phyloP scores from a whole-genome alignment of 2,888 invertebrate species.

The Chrysolina americana region DNA sequence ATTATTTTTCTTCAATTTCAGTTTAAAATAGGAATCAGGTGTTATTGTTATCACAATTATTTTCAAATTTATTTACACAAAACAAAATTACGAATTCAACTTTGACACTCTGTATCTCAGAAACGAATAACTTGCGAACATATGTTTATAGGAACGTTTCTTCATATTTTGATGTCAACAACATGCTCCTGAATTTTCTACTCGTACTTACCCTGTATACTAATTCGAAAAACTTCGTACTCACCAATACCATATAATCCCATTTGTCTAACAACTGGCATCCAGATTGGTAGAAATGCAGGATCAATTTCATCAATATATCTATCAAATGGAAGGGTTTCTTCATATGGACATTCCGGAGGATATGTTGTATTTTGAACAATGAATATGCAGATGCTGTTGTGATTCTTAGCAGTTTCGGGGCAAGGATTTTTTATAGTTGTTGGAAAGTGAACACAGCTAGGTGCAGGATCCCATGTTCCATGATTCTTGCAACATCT shows the following conservation, averaged over 20 bases:
- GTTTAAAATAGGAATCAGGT: no score
- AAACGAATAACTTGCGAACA: no score
- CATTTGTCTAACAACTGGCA: slow-evolving; percentile 52
- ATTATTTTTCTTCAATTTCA: no score
- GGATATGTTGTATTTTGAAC: slow-evolving; percentile 50
- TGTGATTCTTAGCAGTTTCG: slow-evolving; percentile 24
- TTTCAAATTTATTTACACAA: no score
- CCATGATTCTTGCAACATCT: slow-evolving; percentile 41
- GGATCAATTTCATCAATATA: slow-evolving; percentile 43
- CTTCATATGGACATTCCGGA: slow-evolving; percentile 53
- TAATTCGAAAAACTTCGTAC: background rate
- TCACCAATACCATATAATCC: slow-evolving; percentile 52
- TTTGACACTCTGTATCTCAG: no score
- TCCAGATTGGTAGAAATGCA: slow-evolving; percentile 53
- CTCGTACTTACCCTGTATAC: no score
- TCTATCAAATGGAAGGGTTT: slow-evolving; percentile 48
- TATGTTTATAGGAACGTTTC: no score
- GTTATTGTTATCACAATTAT: no score
- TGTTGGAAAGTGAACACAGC: slow-evolving; percentile 43
- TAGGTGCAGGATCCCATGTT: slow-evolving; percentile 47
- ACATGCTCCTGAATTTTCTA: no score
- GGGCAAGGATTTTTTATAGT: slow-evolving; percentile 52
- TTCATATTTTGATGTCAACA: no score
- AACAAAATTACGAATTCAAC: no score
- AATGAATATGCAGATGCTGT: slow-evolving; percentile 47